Conservation (phyloP, 1,140 invertebrate species). For the Ladona fulva region DNA sequence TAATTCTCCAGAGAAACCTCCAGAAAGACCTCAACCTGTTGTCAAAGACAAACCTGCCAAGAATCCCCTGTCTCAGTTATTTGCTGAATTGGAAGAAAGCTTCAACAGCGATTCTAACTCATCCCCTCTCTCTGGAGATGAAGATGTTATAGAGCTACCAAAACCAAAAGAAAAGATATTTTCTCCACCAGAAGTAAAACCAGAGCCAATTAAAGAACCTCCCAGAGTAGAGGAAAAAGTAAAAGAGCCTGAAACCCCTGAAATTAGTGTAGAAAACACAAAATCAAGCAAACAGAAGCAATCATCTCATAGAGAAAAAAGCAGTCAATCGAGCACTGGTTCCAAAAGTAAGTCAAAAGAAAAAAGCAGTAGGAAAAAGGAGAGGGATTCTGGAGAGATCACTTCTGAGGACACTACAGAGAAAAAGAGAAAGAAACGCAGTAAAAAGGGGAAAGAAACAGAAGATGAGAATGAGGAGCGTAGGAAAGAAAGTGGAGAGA, state of each 20-base stretch:
- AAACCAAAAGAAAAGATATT: neutral
- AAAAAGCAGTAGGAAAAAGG: conserved; percentile 14
- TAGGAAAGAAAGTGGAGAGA: conserved; percentile 23
- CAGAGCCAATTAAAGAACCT: neutral
- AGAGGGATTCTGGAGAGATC: conserved; percentile 21
- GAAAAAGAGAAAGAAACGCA: conserved; percentile 21
- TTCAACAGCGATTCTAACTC: conserved; percentile 36
- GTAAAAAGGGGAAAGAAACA: conserved; percentile 25
- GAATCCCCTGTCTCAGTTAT: conserved; percentile 28
- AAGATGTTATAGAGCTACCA: conserved; percentile 14
- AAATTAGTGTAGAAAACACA: conserved; percentile 4
- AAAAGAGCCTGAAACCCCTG: neutral
- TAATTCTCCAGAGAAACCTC: conserved; percentile 29
- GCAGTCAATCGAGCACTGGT: neutral
- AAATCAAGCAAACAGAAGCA: conserved; percentile 3
- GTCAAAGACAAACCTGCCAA: conserved; percentile 22
- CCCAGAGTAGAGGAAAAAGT: neutral
- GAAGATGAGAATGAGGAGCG: conserved; percentile 26
- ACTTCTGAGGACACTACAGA: conserved; percentile 20
- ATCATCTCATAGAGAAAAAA: conserved; percentile 11
- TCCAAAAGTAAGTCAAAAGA: conserved; percentile 19
- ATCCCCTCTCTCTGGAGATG: conserved; percentile 20
- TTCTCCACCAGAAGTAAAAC: neutral
- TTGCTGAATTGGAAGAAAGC: conserved; percentile 32
- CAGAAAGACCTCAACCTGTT: neutral